Percentiles rank a stretch among this genome's conserved stretches.
phyloP scores from a whole-genome alignment of 1,140 invertebrate species.

The Apis cerana region DNA sequence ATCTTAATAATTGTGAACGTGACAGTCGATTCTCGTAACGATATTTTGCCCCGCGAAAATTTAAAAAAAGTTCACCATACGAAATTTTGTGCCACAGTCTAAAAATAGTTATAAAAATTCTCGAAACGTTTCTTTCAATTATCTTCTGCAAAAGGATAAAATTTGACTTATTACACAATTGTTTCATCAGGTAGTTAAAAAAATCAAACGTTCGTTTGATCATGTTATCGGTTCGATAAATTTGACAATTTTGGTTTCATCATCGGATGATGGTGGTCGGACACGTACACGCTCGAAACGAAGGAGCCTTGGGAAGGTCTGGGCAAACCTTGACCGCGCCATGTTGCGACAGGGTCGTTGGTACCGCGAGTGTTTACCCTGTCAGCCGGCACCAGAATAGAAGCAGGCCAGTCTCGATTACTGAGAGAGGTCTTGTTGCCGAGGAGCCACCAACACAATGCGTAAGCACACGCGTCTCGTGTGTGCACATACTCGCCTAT shows the following conservation, averaged over 20 bases:
- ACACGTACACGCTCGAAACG: neutral
- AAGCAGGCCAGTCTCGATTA: constrained; percentile 64
- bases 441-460: constrained; percentile 47
- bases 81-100: too few species aligned
- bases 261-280: too few species aligned
- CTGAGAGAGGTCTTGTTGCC: constrained; percentile 54
- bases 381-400: constrained; percentile 65
- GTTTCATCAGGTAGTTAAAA: too few species aligned
- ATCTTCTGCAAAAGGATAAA: too few species aligned
- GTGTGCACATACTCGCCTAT: neutral
- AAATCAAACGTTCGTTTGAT: too few species aligned
- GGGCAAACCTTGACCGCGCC: constrained; percentile 70
- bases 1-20: constrained; percentile 6
- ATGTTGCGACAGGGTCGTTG: constrained; percentile 67
- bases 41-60: too few species aligned
- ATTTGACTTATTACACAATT: too few species aligned
- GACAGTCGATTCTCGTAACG: neutral
- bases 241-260: too few species aligned
- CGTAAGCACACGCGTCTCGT: constrained; percentile 1
- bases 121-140: too few species aligned
- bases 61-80: too few species aligned
- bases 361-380: constrained; percentile 65
- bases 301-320: constrained; percentile 50
- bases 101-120: too few species aligned
- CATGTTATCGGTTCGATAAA: too few species aligned